Evolutionary conservation across 2,888 invertebrate species (phyloP).

Genomic region (Petrolisthes manimaculis): DNA sequence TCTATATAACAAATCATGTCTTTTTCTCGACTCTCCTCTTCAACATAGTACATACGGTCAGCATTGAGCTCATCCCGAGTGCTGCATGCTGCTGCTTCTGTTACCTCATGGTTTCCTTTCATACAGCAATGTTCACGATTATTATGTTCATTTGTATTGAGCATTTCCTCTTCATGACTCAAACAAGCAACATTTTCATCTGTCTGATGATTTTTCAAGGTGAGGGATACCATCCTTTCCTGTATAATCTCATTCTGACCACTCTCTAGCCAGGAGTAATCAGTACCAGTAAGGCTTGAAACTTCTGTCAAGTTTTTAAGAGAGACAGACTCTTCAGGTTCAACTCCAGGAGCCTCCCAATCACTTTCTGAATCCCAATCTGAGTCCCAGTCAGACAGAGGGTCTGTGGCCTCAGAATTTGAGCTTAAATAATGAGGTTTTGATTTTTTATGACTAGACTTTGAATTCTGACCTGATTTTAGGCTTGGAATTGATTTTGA

Average conservation of each 20-base stretch:
- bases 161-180: no score
- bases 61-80: no score
- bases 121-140: no score
- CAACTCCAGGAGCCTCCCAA: neutral
- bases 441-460: neutral
- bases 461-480: neutral
- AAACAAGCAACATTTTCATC: no score
- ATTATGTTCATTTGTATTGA: no score
- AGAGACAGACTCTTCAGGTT: neutral
- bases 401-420: neutral
- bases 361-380: constrained; percentile 5
- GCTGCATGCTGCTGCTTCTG: no score
- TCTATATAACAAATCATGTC: neutral
- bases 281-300: neutral
- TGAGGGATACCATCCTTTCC: no score
- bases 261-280: no score
- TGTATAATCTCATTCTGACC: no score
- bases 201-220: no score
- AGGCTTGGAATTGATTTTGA: neutral
- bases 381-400: neutral
- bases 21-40: neutral
- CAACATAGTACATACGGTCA: no score
- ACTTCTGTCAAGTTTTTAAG: neutral
- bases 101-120: no score
- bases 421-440: neutral